A percentile compares a stretch with the other conserved stretches of the same genome.
These are phyloP conservation scores for Leptinotarsa peninsularis DNA, from an alignment of 2,888 invertebrate genomes.

Conservation along the genomic window DNA sequence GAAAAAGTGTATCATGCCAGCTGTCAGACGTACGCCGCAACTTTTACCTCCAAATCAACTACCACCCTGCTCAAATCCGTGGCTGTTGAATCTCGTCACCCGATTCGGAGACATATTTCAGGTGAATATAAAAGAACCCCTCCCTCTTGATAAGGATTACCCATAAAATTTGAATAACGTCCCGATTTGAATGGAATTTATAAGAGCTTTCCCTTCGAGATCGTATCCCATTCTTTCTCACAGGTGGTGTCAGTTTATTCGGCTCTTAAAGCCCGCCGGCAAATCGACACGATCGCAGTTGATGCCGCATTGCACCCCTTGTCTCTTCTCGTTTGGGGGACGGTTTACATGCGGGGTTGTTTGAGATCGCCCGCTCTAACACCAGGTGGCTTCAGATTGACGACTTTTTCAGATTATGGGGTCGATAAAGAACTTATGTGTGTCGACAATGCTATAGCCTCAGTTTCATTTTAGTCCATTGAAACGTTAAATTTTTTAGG, in stretches of 20 bases:
- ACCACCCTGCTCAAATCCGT: no score
- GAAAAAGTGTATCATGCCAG: no score
- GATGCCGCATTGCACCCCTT: constrained; percentile 49
- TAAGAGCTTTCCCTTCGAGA: constrained; percentile 19
- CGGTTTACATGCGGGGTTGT: constrained; percentile 56
- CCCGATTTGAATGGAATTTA: constrained; percentile 31
- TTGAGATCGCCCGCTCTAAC: constrained; percentile 44
- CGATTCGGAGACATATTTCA: constrained; percentile 1
- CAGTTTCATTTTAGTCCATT: no score
- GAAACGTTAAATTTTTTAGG: no score
- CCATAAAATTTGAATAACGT: constrained; percentile 43
- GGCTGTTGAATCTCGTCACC: neutral
- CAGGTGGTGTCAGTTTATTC: constrained; percentile 43
- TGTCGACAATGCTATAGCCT: neutral
- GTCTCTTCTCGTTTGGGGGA: constrained; percentile 21
- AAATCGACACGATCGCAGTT: constrained; percentile 57
- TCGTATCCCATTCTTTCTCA: constrained; percentile 33
- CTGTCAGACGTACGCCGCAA: no score
- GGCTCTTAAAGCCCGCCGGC: constrained; percentile 37
- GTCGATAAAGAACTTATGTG: neutral
- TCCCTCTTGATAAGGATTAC: constrained; percentile 28
- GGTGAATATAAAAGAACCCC: constrained; percentile 17
- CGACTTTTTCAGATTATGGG: neutral
- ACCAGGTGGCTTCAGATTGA: constrained; percentile 54
- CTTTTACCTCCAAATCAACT: no score